Percentiles rank a stretch among this genome's conserved stretches.
phyloP scores from a whole-genome alignment of 2,797 vertebrate genomes.

The Furcifer pardalis region DNA sequence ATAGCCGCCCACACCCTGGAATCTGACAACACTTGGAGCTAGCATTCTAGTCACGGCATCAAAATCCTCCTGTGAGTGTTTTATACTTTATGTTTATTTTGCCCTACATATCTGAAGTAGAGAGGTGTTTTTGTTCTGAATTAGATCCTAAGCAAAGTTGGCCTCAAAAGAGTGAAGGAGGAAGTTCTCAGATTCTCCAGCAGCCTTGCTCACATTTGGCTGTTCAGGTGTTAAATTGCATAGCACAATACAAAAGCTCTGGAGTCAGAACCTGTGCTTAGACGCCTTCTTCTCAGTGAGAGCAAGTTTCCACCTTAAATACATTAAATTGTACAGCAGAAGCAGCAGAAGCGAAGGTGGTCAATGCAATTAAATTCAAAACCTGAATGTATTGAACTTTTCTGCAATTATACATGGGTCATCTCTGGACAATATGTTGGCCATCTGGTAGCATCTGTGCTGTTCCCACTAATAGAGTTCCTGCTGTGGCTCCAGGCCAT shows the following conservation, averaged over 20 bases:
- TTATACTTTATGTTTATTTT: not conserved
- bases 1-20: too few relatives aligned
- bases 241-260: not conserved
- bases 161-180: not conserved
- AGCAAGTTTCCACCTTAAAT: slow-evolving; percentile 83
- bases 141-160: not conserved
- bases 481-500: slow-evolving; percentile 84
- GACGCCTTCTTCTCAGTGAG: slow-evolving; percentile 35
- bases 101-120: too few relatives aligned
- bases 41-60: not conserved
- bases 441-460: slow-evolving; percentile 97
- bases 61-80: not conserved
- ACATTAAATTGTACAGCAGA: slow-evolving; percentile 76
- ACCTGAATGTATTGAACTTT: slow-evolving; percentile 91
- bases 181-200: not conserved
- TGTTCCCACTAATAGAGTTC: slow-evolving; percentile 88
- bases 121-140: not conserved
- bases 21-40: not conserved
- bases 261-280: slow-evolving; percentile 61
- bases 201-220: slow-evolving; percentile 52
- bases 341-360: slow-evolving; percentile 78
- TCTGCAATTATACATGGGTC: slow-evolving; percentile 93
- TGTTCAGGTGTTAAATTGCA: slow-evolving; percentile 37
- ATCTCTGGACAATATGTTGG: slow-evolving; percentile 95
- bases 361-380: slow-evolving; percentile 88